These are phyloP conservation scores for Diabrotica virgifera DNA, from an alignment of 1,140 invertebrate species.

Conservation along the genomic window DNA sequence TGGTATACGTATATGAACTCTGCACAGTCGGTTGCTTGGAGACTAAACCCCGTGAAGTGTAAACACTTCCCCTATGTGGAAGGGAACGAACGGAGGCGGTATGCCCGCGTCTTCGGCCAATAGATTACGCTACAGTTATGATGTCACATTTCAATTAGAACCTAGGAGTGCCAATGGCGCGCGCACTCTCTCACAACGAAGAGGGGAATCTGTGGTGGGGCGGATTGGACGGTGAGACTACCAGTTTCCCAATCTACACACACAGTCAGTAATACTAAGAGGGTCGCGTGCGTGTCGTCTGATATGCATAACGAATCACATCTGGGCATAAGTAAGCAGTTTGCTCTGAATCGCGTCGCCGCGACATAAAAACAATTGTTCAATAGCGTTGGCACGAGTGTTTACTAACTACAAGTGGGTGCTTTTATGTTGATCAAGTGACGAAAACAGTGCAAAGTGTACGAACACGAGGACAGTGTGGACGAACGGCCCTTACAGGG, in stretches of 20 bases:
- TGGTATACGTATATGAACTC: constrained; percentile 37
- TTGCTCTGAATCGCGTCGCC: constrained; percentile 9
- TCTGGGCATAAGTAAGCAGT: background rate
- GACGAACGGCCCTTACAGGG: constrained; percentile 60
- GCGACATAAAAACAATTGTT: constrained; percentile 8
- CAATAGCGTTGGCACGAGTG: constrained; percentile 5
- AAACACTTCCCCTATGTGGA: constrained; percentile 48
- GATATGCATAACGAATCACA: constrained; percentile 49
- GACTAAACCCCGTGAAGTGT: constrained; percentile 47
- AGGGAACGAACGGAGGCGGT: constrained; percentile 46
- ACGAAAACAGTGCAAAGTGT: constrained; percentile 49
- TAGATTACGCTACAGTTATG: constrained; percentile 31
- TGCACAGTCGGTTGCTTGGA: constrained; percentile 46
- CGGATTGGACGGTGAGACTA: constrained; percentile 1
- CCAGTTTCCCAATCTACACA: constrained; percentile 18
- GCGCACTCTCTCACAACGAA: constrained; percentile 25
- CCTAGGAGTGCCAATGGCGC: constrained; percentile 34
- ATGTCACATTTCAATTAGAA: constrained; percentile 31
- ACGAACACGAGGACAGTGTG: constrained; percentile 57
- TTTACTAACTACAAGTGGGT: constrained; percentile 1
- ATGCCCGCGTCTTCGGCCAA: constrained; percentile 39
- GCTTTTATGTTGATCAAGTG: constrained; percentile 10
- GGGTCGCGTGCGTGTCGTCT: constrained; percentile 50
- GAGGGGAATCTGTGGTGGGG: constrained; percentile 20
- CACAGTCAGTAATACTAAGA: constrained; percentile 43